Conservation (phyloP, 2,888 invertebrate genomes). For the Lypha dubia region DNA sequence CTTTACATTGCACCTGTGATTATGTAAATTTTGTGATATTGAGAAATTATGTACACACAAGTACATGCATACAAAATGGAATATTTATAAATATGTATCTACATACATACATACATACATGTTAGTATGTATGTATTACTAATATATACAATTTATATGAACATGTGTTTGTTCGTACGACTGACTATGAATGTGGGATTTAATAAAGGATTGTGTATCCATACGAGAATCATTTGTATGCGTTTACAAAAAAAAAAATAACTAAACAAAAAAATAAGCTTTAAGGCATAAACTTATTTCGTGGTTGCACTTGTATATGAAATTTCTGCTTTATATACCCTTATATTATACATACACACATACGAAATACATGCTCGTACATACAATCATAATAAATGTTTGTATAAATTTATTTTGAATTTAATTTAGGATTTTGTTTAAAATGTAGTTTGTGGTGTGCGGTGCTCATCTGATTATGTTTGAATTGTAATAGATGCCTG, state of each 20-base stretch:
- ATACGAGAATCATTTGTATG: constrained; percentile 21
- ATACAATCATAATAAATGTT: background rate
- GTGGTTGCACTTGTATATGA: constrained; percentile 8
- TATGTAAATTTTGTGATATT: constrained; percentile 70
- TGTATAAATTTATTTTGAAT: constrained; percentile 11
- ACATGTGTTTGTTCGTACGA: background rate
- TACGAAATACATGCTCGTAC: background rate
- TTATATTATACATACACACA: background rate
- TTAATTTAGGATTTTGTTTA: constrained; percentile 40
- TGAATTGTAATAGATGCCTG: constrained; percentile 19
- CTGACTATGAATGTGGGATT: background rate
- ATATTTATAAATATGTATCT: no score
- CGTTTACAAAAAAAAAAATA: constrained; percentile 13
- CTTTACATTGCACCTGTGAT: constrained; percentile 71
- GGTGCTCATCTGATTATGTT: constrained; percentile 26
- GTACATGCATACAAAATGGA: background rate
- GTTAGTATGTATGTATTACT: background rate
- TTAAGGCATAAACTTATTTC: constrained; percentile 40
- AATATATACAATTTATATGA: background rate
- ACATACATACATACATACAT: background rate
- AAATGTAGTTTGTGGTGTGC: constrained; percentile 47
- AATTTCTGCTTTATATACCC: constrained; percentile 33
- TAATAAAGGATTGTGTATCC: constrained; percentile 33
- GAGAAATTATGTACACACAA: constrained; percentile 17
- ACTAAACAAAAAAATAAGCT: constrained; percentile 31